Evolutionary conservation across 2,113 vertebrate species (phyloP).

Genomic region (Esox niger): DNA sequence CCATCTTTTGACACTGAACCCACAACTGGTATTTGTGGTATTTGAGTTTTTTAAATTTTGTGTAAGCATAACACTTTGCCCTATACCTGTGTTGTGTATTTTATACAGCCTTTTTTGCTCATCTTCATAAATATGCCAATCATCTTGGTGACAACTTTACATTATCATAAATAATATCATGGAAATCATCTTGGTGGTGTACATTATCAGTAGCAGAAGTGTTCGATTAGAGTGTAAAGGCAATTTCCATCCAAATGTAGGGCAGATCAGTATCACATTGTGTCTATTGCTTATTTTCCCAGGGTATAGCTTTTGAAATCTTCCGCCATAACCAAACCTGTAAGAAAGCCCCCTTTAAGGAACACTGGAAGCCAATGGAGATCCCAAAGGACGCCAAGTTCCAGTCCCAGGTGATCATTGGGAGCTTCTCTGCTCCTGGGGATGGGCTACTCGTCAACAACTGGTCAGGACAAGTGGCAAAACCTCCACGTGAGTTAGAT

Average conservation of each 20-base stretch:
- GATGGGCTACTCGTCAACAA: slow-evolving; percentile 42
- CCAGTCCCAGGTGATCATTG: slow-evolving; percentile 29
- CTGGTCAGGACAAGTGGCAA: slow-evolving; percentile 27
- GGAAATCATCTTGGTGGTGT: no score
- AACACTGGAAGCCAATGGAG: slow-evolving; percentile 24
- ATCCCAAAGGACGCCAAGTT: slow-evolving; percentile 37
- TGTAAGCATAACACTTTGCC: no score
- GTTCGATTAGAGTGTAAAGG: not conserved
- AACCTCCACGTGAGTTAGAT: slow-evolving; percentile 21
- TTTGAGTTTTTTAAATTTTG: no score
- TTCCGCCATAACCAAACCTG: slow-evolving; percentile 42
- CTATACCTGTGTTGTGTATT: no score
- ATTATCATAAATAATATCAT: no score
- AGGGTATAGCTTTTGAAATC: slow-evolving; percentile 40
- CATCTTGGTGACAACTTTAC: no score
- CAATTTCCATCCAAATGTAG: no score
- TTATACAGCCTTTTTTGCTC: no score
- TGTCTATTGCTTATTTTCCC: slow-evolving; percentile 10
- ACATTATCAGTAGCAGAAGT: no score
- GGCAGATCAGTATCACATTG: not conserved
- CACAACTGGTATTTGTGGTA: no score
- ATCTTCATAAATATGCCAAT: no score
- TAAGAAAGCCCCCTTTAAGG: slow-evolving; percentile 22
- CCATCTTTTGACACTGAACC: no score
- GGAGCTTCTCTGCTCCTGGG: slow-evolving; percentile 35